phyloP scores from a whole-genome alignment of 2,797 vertebrate species.

The Otolemur crassicaudatus region DNA sequence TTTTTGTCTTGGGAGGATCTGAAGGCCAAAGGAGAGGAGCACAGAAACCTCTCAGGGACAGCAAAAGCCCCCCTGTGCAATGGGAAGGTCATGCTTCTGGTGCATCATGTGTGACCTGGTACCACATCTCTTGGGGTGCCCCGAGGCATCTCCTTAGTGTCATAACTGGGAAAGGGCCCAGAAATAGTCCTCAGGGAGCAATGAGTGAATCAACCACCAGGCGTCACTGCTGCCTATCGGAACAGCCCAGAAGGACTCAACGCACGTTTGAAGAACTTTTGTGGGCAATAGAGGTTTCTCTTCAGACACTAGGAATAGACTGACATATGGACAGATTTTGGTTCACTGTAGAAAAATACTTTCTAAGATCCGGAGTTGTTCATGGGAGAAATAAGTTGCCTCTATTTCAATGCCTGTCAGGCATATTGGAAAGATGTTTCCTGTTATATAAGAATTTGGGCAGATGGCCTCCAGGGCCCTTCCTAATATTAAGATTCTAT shows the following conservation, averaged over 20 bases:
- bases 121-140: background rate
- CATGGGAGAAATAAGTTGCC: background rate
- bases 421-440: background rate
- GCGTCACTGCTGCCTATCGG: background rate
- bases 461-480: background rate
- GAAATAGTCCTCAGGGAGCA: background rate
- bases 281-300: background rate
- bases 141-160: background rate
- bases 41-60: background rate
- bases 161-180: background rate
- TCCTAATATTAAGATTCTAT: constrained; percentile 8
- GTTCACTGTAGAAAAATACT: background rate
- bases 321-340: background rate
- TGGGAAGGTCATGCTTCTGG: too few relatives aligned
- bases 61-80: background rate
- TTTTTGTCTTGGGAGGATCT: background rate
- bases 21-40: background rate
- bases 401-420: background rate
- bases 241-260: background rate
- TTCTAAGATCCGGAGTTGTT: background rate
- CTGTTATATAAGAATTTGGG: background rate
- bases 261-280: background rate
- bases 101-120: background rate
- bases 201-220: background rate
- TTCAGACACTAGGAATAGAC: background rate